Conservation (phyloP, 92 coral and sea anemone genomes). For the Palythoa caribaeorum region DNA sequence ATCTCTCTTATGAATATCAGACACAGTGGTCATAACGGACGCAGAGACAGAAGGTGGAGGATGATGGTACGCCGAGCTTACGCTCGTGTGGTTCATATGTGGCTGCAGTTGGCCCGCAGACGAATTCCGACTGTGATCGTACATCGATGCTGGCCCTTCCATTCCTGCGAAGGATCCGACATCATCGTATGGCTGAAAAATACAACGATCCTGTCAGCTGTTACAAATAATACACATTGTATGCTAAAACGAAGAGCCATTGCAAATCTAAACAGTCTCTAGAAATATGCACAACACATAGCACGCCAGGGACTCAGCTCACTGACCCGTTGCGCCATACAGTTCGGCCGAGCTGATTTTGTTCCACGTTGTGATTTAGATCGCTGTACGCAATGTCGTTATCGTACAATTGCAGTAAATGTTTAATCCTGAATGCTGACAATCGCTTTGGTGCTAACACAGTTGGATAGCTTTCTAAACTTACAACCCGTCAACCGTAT, state of each 20-base stretch:
- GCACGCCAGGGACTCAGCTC: slow-evolving; percentile 68
- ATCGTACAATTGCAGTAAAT: slow-evolving; percentile 96
- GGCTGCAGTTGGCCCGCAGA: slow-evolving; percentile 84
- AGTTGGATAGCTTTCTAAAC: slow-evolving; percentile 99
- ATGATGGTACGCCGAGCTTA: slow-evolving; percentile 94
- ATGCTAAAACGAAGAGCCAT: slow-evolving; percentile 45
- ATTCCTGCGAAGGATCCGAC: slow-evolving; percentile 89
- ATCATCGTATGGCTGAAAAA: slow-evolving; percentile 96
- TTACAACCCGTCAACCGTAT: slow-evolving; percentile 99
- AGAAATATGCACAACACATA: slow-evolving; percentile 61
- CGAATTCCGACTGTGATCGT: slow-evolving; percentile 69
- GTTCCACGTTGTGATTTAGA: slow-evolving; percentile 71
- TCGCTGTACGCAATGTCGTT: slow-evolving; percentile 91
- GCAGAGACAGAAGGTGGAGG: slow-evolving; percentile 85
- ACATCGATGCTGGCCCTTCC: slow-evolving; percentile 98
- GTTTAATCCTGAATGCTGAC: slow-evolving; percentile 98
- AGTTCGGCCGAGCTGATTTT: slow-evolving; percentile 69
- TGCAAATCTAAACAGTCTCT: slow-evolving; percentile 59
- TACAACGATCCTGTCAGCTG: slow-evolving; percentile 76
- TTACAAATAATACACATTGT: slow-evolving; percentile 55
- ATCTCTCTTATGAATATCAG: slow-evolving; percentile 99
- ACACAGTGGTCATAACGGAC: slow-evolving; percentile 97
- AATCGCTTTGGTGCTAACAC: slow-evolving; percentile 99
- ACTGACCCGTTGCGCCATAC: slow-evolving; percentile 99
- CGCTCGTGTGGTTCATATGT: slow-evolving; percentile 93